phyloP scores from a whole-genome alignment of 2,113 vertebrate species.

The Sebastes fasciatus region DNA sequence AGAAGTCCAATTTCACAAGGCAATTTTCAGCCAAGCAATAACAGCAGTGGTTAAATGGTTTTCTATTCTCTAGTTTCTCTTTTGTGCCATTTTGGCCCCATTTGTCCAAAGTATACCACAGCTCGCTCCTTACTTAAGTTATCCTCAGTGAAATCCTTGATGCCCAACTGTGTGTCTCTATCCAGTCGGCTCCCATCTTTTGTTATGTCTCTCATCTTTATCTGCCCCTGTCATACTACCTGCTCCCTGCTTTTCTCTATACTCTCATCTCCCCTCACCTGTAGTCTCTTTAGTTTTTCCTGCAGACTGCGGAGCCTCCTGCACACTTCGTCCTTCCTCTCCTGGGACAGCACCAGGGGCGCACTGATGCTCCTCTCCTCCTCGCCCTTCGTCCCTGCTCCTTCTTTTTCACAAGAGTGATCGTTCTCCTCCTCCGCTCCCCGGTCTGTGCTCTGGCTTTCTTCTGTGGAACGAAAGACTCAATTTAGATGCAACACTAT shows the following conservation, averaged over 20 bases:
- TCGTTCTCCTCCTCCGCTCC: slow-evolving; percentile 45
- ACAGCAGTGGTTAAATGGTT: slow-evolving; percentile 76
- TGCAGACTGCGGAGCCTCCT: slow-evolving; percentile 84
- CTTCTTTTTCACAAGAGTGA: slow-evolving; percentile 40
- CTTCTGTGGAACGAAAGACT: slow-evolving; percentile 53
- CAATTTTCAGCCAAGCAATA: slow-evolving; percentile 78
- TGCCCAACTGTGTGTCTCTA: slow-evolving; percentile 39
- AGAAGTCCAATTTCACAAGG: slow-evolving; percentile 77
- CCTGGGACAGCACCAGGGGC: slow-evolving; percentile 80
- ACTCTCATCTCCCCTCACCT: slow-evolving; percentile 78
- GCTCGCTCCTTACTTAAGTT: slow-evolving; percentile 69
- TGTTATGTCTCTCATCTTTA: slow-evolving; percentile 59
- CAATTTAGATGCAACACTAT: slow-evolving; percentile 3
- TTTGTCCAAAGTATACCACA: slow-evolving; percentile 64
- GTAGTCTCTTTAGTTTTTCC: slow-evolving; percentile 84
- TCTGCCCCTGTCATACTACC: slow-evolving; percentile 33
- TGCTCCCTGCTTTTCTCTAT: slow-evolving; percentile 18
- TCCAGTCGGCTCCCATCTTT: slow-evolving; percentile 58
- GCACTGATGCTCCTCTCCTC: slow-evolving; percentile 69
- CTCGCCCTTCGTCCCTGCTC: slow-evolving; percentile 30
- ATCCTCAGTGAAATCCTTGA: slow-evolving; percentile 63
- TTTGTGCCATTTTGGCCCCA: slow-evolving; percentile 72
- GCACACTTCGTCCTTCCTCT: slow-evolving; percentile 81
- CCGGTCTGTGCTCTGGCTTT: slow-evolving; percentile 49
- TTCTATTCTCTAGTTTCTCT: slow-evolving; percentile 75